Conservation (phyloP, 1,140 invertebrate species). For the Pseudomyrmex flavicornis region DNA sequence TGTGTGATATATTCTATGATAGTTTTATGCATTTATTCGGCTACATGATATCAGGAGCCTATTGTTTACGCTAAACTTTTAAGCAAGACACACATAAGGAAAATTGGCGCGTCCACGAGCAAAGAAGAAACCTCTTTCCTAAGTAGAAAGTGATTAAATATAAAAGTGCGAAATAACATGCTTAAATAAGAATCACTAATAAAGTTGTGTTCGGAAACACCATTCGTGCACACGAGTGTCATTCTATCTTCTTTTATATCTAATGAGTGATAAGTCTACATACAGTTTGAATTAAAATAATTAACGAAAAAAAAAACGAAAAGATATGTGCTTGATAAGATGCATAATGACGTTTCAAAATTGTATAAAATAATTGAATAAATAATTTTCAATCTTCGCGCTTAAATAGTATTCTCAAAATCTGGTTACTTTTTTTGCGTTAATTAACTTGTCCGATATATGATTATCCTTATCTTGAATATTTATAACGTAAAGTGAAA, state of each 20-base stretch:
- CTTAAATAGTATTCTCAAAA: not conserved
- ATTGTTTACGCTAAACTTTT: conserved; percentile 69
- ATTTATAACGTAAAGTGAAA: conserved; percentile 17
- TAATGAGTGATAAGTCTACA: too few species aligned
- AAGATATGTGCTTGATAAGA: not conserved
- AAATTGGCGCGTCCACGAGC: conserved; percentile 61
- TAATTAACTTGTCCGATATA: conserved; percentile 16
- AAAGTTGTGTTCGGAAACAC: not conserved
- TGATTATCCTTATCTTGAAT: conserved; percentile 23
- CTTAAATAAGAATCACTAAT: conserved; percentile 37
- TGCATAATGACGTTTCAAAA: conserved; percentile 12
- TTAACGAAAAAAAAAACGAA: too few species aligned
- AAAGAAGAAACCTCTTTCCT: conserved; percentile 56
- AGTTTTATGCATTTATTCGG: conserved; percentile 73
- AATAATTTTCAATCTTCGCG: not conserved
- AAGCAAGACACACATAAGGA: conserved; percentile 45
- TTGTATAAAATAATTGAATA: not conserved
- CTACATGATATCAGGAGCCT: conserved; percentile 73
- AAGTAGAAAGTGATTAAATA: conserved; percentile 9
- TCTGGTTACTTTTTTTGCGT: not conserved
- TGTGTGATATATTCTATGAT: conserved; percentile 80
- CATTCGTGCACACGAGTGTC: too few species aligned
- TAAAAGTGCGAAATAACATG: conserved; percentile 44
- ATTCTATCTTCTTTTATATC: too few species aligned
- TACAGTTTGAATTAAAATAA: too few species aligned